Evolutionary conservation across 2,888 invertebrate species (phyloP).

Genomic region (Drosophila imparisetae): DNA sequence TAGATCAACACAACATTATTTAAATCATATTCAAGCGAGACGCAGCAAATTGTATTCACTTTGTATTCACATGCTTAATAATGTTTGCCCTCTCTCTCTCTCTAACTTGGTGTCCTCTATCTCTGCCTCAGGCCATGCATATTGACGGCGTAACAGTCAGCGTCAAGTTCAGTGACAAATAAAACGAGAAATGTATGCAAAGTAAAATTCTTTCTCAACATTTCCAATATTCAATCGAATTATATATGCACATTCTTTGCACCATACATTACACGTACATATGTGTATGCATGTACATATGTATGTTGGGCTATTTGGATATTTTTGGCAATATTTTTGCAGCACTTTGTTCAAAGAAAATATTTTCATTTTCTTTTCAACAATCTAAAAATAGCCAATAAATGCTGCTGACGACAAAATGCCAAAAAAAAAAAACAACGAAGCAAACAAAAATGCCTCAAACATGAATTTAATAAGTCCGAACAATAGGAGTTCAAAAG

Average conservation of each 20-base stretch:
- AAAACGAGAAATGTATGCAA: constrained; percentile 25
- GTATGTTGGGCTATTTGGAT: constrained; percentile 8
- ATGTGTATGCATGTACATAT: not conserved
- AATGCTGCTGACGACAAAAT: constrained; percentile 39
- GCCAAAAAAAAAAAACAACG: constrained; percentile 8
- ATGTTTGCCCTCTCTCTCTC: not conserved
- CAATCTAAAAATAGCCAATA: constrained; percentile 36
- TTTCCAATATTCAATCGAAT: constrained; percentile 32
- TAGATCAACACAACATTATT: not conserved
- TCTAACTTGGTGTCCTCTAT: not conserved
- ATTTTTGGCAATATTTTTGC: constrained; percentile 22
- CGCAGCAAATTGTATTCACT: constrained; percentile 8
- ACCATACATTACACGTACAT: not conserved
- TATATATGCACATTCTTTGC: not conserved
- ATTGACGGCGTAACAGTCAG: not conserved
- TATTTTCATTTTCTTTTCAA: constrained; percentile 29
- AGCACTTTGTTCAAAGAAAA: constrained; percentile 24
- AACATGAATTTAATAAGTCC: constrained; percentile 25
- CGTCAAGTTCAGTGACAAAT: constrained; percentile 51
- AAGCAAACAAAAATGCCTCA: constrained; percentile 4
- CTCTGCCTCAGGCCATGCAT: not conserved
- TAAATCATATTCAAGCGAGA: not conserved
- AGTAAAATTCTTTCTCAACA: constrained; percentile 12
- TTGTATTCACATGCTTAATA: constrained; percentile 46
- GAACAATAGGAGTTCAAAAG: not conserved